Evolutionary conservation across 2,888 invertebrate species (phyloP).

Genomic region (Aporophyla nigra): DNA sequence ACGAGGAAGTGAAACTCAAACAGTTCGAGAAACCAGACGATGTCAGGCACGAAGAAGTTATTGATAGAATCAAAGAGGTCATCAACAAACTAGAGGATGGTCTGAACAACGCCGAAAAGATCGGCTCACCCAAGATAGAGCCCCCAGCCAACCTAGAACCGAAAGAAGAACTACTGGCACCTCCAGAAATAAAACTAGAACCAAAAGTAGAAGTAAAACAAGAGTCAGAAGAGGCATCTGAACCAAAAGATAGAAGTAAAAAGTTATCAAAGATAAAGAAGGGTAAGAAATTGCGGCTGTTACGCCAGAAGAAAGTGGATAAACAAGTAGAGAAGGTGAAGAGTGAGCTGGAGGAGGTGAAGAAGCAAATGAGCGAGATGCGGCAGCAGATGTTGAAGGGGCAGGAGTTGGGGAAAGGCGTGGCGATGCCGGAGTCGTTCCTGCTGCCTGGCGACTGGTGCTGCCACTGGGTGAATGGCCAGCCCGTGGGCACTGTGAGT

Average conservation of each 20-base stretch:
- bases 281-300: slow-evolving; percentile 55
- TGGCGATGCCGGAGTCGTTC: slow-evolving; percentile 78
- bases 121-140: slow-evolving; percentile 68
- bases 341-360: slow-evolving; percentile 83
- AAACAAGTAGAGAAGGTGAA: slow-evolving; percentile 83
- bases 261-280: slow-evolving; percentile 80
- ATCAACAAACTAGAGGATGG: slow-evolving; percentile 85
- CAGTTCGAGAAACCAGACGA: slow-evolving; percentile 83
- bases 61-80: slow-evolving; percentile 85
- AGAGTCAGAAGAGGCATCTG: background rate
- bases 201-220: slow-evolving; percentile 22
- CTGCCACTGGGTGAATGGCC: slow-evolving; percentile 93
- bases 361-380: slow-evolving; percentile 84
- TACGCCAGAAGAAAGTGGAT: slow-evolving; percentile 78
- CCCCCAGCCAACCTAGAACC: slow-evolving; percentile 68
- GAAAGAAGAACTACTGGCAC: slow-evolving; percentile 63
- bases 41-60: slow-evolving; percentile 80
- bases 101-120: slow-evolving; percentile 73
- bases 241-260: slow-evolving; percentile 65
- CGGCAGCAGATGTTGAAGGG: slow-evolving; percentile 80
- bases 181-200: slow-evolving; percentile 22
- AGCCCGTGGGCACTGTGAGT: slow-evolving; percentile 91
- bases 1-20: slow-evolving; percentile 82
- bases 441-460: slow-evolving; percentile 91
- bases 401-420: slow-evolving; percentile 67